phyloP scores from a whole-genome alignment of 1,140 invertebrate species.

The Procambarus clarkii region DNA sequence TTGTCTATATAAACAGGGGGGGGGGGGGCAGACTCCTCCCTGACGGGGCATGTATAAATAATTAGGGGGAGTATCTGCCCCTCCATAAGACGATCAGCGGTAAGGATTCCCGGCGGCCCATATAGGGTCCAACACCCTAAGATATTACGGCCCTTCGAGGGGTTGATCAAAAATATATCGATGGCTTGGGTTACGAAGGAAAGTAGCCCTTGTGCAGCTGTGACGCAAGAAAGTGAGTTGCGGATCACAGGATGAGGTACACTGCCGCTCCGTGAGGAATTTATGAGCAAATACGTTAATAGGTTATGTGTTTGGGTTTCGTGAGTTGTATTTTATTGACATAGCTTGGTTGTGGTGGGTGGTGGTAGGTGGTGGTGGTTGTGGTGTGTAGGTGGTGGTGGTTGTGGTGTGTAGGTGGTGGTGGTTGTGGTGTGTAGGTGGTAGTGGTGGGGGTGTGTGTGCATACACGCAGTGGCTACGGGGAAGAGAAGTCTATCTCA shows the following conservation, averaged over 20 bases:
- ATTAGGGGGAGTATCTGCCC: neutral
- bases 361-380: neutral
- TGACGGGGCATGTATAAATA: slow-evolving; percentile 12
- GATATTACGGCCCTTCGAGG: slow-evolving; percentile 8
- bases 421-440: neutral
- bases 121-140: slow-evolving; percentile 25
- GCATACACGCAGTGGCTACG: too few relatives aligned
- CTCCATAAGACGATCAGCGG: neutral
- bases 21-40: neutral
- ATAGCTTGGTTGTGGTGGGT: slow-evolving; percentile 1
- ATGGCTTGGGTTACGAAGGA: neutral
- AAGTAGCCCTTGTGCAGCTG: neutral
- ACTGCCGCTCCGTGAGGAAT: neutral
- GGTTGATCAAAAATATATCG: slow-evolving; percentile 34
- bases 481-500: too few relatives aligned
- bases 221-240: neutral
- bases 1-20: too few relatives aligned
- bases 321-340: slow-evolving; percentile 10
- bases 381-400: neutral
- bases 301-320: slow-evolving; percentile 38
- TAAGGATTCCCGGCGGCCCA: slow-evolving; percentile 6
- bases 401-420: neutral
- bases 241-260: neutral
- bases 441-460: neutral
- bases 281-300: slow-evolving; percentile 33